These are phyloP conservation scores for Aphelocoma californica DNA, from an alignment of 2,797 vertebrate genomes.

Conservation along the genomic window DNA sequence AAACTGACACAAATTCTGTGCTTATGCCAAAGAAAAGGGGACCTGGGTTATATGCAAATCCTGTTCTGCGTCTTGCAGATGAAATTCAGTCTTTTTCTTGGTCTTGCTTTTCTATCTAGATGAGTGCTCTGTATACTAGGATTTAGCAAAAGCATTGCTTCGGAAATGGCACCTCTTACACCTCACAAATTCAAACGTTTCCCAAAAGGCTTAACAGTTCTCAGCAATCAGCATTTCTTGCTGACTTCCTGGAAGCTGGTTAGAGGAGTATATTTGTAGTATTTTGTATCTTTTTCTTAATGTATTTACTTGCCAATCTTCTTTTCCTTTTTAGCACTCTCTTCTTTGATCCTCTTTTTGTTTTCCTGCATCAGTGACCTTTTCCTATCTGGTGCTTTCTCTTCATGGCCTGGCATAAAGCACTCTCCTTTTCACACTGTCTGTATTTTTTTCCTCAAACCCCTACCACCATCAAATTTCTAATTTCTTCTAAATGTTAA, in stretches of 20 bases:
- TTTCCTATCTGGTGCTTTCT: not conserved
- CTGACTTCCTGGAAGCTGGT: not conserved
- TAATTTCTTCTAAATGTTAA: not conserved
- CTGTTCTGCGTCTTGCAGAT: not conserved
- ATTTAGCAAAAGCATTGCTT: not conserved
- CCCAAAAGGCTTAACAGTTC: not conserved
- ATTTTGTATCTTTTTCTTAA: not conserved
- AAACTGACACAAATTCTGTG: not conserved
- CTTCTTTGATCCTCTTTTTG: not conserved
- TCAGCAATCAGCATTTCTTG: not conserved
- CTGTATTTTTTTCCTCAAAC: not conserved
- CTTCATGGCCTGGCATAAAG: not conserved
- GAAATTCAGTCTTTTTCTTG: not conserved
- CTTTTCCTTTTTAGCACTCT: not conserved
- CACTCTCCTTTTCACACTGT: not conserved
- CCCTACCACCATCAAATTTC: not conserved
- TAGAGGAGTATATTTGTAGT: not conserved
- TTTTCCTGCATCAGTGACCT: not conserved
- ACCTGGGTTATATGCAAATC: not conserved
- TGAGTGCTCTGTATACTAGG: not conserved
- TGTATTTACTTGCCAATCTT: not conserved
- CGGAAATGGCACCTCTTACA: not conserved
- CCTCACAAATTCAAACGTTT: not conserved
- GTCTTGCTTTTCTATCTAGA: not conserved
- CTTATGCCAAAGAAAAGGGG: not conserved